Evolutionary conservation across 2,888 invertebrate species (phyloP).

Genomic region (Hirtodrosophila alboralis): DNA sequence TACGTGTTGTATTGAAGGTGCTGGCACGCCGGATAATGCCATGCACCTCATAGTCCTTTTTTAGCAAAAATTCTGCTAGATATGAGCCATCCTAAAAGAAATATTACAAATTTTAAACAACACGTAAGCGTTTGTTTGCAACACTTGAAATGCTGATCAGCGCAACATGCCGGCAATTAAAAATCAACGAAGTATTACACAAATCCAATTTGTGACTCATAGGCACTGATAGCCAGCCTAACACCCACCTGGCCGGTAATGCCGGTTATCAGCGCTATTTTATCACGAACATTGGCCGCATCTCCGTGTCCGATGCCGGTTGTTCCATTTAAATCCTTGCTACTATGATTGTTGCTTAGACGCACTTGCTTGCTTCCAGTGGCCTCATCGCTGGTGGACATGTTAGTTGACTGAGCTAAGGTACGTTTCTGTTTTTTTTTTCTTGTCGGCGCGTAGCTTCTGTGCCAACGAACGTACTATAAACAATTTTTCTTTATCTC

Average conservation of each 20-base stretch:
- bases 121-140: slow-evolving; percentile 41
- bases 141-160: not conserved
- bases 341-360: slow-evolving; percentile 36
- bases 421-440: slow-evolving; percentile 5
- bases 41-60: slow-evolving; percentile 97
- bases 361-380: slow-evolving; percentile 58
- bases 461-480: slow-evolving; percentile 29
- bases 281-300: slow-evolving; percentile 35
- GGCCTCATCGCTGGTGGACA: slow-evolving; percentile 62
- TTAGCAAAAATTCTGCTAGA: slow-evolving; percentile 95
- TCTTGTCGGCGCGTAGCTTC: slow-evolving; percentile 4
- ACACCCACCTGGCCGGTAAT: slow-evolving; percentile 96
- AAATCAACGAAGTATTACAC: not conserved
- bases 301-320: slow-evolving; percentile 14
- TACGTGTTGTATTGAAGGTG: slow-evolving; percentile 97
- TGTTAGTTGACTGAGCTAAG: slow-evolving; percentile 35
- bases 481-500: slow-evolving; percentile 59
- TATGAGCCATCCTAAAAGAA: slow-evolving; percentile 96
- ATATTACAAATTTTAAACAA: slow-evolving; percentile 12
- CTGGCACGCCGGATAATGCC: slow-evolving; percentile 97
- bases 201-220: slow-evolving; percentile 32
- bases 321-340: slow-evolving; percentile 53
- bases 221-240: not conserved
- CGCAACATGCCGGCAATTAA: not conserved
- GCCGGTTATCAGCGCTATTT: slow-evolving; percentile 95